Evolutionary conservation across 2,888 invertebrate species (phyloP), one percentile per base, ranked within the genome.

Genomic region (Drosophila anomalata): DNA sequence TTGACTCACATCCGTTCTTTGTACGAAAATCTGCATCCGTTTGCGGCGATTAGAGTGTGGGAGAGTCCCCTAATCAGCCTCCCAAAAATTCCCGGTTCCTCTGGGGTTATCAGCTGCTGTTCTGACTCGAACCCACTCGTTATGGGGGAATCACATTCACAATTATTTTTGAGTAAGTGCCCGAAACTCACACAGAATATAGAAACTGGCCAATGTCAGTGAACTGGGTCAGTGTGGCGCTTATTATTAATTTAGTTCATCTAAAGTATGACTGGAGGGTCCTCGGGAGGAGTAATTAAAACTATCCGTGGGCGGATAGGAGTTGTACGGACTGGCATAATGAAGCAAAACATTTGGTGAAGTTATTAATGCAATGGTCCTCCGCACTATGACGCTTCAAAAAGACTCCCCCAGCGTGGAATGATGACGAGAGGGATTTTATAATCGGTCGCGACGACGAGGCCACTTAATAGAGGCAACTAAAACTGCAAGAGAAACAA

Each of bases 391-490:
- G 73, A 73, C 47, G 73, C 67, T 60, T 65, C 74, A 78, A 67
- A 72, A 66, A 71, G 50, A 58, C 51, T 14, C 14, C 48, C 39
- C 36, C 52, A 26, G 14, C 14, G 44, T 6, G 20, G 47, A 67
- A 70, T 76, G 76, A 81, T 76, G 42, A 63, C 60, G 60, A 39
- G 8, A 55, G 68, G n/a, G n/a, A 22, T 47, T 63, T 29, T 11
- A 31, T 36, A 36, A 36, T 36, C 9, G 44, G 20, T 17, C 5
- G 29, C 17, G n/a, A 65, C 58, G 69, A 66, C 61, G 56, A 41
- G n/a, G 80, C 84, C 73, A 83, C 80, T 75, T 83, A 88, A 88
- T 66, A 74, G 61, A 61, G 56, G 57, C 68, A 67, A 73, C 67
- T 75, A 58, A 61, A 68, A 63, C 60, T 55, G 72, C 50, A 41